Conservation (phyloP, 2,888 invertebrate genomes). For the Drosophila hamatofila region DNA sequence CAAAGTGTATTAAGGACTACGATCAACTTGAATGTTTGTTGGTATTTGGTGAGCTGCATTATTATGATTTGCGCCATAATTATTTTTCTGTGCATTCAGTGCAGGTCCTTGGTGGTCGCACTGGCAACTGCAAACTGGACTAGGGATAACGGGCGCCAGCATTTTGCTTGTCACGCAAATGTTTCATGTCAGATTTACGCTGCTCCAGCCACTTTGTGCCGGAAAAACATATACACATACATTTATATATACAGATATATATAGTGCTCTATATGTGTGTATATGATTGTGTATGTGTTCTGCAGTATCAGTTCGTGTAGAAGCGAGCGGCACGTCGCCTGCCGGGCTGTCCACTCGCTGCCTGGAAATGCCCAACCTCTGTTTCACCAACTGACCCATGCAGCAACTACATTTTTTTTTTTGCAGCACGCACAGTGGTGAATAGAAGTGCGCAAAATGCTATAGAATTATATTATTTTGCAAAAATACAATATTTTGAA, state of each 20-base stretch:
- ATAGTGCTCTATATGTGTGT: conserved; percentile 1
- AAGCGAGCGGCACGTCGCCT: conserved; percentile 53
- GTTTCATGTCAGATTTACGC: conserved; percentile 76
- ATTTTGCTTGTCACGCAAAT: conserved; percentile 75
- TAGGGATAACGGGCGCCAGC: conserved; percentile 37
- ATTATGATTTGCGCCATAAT: conserved; percentile 64
- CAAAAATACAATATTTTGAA: no score
- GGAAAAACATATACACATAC: conserved; percentile 32
- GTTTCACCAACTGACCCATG: conserved; percentile 41
- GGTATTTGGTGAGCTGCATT: conserved; percentile 33
- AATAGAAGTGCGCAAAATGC: neutral
- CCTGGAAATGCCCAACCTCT: conserved; percentile 20
- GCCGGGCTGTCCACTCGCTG: conserved; percentile 44
- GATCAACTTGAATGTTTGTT: conserved; percentile 3
- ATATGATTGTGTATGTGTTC: neutral
- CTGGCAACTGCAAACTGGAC: conserved; percentile 14
- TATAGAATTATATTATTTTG: no score
- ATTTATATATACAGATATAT: conserved; percentile 9
- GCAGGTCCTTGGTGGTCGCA: conserved; percentile 18
- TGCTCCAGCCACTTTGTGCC: conserved; percentile 65
- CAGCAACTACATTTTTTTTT: conserved; percentile 43
- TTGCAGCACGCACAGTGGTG: conserved; percentile 27
- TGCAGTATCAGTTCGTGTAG: conserved; percentile 30
- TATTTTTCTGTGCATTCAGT: conserved; percentile 48
- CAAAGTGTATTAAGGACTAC: neutral